Evolutionary conservation across 2,113 vertebrate species (phyloP).

Genomic region (Cochlearius cochlearius): DNA sequence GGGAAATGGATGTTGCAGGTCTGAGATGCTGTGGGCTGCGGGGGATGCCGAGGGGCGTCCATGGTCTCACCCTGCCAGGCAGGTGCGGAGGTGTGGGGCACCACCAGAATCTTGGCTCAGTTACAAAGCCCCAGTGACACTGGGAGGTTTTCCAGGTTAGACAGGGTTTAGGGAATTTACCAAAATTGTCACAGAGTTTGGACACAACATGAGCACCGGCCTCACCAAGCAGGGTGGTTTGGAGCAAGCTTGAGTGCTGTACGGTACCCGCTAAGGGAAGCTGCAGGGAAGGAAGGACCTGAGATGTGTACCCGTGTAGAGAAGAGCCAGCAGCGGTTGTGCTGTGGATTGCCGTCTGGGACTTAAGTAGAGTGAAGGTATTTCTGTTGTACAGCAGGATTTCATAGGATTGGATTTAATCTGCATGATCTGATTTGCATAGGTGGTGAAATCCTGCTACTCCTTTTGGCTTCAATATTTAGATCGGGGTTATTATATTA

Average conservation of each 20-base stretch:
- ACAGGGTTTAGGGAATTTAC: neutral
- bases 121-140: neutral
- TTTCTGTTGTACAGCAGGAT: neutral
- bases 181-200: neutral
- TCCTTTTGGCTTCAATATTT: constrained; percentile 2
- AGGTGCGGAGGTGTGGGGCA: accelerated
- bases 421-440: constrained; percentile 25
- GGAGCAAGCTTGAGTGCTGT: neutral
- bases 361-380: neutral
- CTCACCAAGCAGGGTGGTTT: accelerated
- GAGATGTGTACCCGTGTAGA: neutral
- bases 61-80: accelerated
- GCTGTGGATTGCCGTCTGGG: neutral
- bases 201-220: accelerated
- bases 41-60: accelerated
- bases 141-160: neutral
- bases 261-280: accelerated
- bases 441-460: neutral
- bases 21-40: neutral
- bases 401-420: constrained; percentile 6
- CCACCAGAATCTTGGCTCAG: neutral
- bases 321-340: neutral
- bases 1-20: neutral
- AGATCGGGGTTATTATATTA: neutral
- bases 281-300: neutral